phyloP scores from a whole-genome alignment of 2,888 invertebrate genomes.

The Euphydryas editha region DNA sequence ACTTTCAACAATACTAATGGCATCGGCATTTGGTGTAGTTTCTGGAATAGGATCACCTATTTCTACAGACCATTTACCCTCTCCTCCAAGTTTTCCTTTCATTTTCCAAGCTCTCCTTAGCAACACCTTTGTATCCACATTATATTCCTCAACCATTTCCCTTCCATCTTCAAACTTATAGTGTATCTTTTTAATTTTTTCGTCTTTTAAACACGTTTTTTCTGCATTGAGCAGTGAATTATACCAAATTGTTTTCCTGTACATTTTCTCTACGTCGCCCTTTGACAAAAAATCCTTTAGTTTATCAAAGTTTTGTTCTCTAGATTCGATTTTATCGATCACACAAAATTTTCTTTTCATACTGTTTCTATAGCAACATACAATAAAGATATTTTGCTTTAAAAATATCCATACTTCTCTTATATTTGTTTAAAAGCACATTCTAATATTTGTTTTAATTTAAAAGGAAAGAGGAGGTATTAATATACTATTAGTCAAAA shows the following conservation, averaged over 20 bases:
- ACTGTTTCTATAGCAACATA: constrained; percentile 67
- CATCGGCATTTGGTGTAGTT: constrained; percentile 68
- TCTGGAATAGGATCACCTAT: constrained; percentile 89
- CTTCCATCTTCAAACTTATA: constrained; percentile 90
- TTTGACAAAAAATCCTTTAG: constrained; percentile 44
- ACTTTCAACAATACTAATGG: constrained; percentile 84
- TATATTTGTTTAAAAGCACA: background rate
- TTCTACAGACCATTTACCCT: constrained; percentile 91
- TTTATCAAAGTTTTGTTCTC: constrained; percentile 48
- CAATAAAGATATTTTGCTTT: constrained; percentile 3
- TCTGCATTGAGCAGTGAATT: constrained; percentile 67
- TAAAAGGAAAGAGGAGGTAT: no score
- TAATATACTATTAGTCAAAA: no score
- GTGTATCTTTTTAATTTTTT: constrained; percentile 89
- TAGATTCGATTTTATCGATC: constrained; percentile 58
- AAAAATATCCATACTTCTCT: background rate
- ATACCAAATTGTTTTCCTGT: constrained; percentile 72
- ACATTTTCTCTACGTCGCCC: constrained; percentile 53
- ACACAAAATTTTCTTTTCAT: constrained; percentile 72
- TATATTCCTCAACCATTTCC: constrained; percentile 95
- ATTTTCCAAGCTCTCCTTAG: constrained; percentile 89
- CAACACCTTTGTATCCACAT: constrained; percentile 88
- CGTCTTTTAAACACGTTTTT: constrained; percentile 73
- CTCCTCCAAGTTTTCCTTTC: constrained; percentile 87
- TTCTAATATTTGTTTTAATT: background rate